Evolutionary conservation across 2,113 vertebrate species (phyloP).

Genomic region (Corynorhinus townsendii): DNA sequence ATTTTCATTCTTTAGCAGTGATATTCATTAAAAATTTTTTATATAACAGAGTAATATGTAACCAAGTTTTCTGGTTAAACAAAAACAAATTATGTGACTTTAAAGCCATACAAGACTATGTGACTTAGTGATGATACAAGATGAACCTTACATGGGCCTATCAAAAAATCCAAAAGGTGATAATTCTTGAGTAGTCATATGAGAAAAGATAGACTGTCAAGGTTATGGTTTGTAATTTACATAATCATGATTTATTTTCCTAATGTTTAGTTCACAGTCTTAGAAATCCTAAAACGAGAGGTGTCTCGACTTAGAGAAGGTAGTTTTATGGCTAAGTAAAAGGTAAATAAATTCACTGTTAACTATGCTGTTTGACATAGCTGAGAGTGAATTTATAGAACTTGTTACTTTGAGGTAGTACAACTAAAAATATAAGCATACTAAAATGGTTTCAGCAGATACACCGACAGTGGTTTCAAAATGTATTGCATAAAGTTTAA

Average conservation of each 20-base stretch:
- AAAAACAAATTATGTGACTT: background rate
- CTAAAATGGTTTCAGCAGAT: background rate
- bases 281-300: background rate
- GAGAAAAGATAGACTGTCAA: background rate
- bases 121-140: background rate
- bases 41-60: background rate
- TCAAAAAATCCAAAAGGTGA: background rate
- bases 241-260: background rate
- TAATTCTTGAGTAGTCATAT: background rate
- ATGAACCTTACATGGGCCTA: background rate
- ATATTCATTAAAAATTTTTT: background rate
- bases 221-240: background rate
- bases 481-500: background rate
- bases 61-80: background rate
- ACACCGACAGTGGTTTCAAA: background rate
- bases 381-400: background rate
- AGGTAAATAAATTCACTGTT: background rate
- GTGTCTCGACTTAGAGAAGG: background rate
- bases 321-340: background rate
- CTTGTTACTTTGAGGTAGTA: background rate
- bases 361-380: background rate
- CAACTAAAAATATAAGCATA: slow-evolving; percentile 20
- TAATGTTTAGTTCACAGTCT: slow-evolving; percentile 5
- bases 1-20: background rate
- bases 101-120: background rate